These are phyloP conservation scores for Leptatherina wallacei DNA, from an alignment of 2,797 vertebrate species.

Conservation along the genomic window DNA sequence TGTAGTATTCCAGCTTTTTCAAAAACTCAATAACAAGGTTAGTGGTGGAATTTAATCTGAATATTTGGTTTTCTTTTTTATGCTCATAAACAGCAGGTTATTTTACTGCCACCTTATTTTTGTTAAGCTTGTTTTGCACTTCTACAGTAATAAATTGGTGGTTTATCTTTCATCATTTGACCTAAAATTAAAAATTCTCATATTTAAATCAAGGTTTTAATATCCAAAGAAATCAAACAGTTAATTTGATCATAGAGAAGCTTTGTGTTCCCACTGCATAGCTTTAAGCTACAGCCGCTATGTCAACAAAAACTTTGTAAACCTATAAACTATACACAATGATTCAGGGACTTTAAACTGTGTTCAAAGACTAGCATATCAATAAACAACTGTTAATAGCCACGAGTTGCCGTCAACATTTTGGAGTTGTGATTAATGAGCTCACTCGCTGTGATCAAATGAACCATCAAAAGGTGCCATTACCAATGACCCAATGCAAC, in stretches of 20 bases:
- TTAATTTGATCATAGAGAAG: conserved; percentile 1
- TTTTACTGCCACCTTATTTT: conserved; percentile 4
- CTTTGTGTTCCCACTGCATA: conserved; percentile 6
- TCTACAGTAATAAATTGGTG: neutral
- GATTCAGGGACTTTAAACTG: conserved; percentile 37
- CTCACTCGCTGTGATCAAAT: conserved; percentile 75
- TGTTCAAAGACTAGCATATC: conserved; percentile 59
- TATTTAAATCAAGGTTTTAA: neutral
- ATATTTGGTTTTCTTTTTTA: neutral
- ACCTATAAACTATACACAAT: conserved; percentile 42
- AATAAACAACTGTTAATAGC: conserved; percentile 68
- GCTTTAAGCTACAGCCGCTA: conserved; percentile 16
- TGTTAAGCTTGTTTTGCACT: conserved; percentile 4
- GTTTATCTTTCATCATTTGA: neutral
- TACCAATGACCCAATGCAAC: conserved; percentile 40
- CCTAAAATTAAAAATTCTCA: neutral
- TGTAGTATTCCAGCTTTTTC: too few relatives aligned
- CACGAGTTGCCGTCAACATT: conserved; percentile 68
- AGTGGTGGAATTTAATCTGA: conserved; percentile 1
- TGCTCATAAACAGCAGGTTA: neutral
- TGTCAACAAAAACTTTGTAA: conserved; percentile 39
- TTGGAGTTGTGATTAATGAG: conserved; percentile 81
- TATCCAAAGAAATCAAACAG: neutral
- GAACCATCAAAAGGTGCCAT: conserved; percentile 58
- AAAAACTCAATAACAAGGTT: conserved; percentile 24